Conservation (phyloP, 2,113 vertebrate genomes). For the Nymphicus hollandicus region DNA sequence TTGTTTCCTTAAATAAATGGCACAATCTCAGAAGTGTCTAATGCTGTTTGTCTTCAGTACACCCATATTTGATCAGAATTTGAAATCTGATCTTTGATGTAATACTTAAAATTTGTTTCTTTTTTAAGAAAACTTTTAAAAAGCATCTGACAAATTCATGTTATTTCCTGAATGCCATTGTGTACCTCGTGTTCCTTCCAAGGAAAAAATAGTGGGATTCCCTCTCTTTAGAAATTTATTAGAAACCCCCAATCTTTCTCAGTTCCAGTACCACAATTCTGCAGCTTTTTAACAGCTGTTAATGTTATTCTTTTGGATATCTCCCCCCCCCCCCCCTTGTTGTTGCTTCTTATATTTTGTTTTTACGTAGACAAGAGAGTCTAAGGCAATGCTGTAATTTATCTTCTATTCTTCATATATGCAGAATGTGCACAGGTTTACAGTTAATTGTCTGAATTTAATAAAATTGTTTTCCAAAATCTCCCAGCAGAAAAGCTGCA, state of each 20-base stretch:
- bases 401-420: neutral
- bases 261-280: neutral
- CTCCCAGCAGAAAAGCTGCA: neutral
- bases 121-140: neutral
- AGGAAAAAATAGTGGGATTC: neutral
- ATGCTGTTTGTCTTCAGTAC: neutral
- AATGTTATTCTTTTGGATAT: neutral
- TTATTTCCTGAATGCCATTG: neutral
- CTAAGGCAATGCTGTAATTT: neutral
- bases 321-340: neutral
- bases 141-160: neutral
- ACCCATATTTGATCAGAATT: neutral
- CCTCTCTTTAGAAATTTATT: neutral
- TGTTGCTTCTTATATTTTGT: neutral
- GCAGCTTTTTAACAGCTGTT: neutral
- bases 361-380: neutral
- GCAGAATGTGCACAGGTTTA: neutral
- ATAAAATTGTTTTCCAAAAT: neutral
- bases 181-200: neutral
- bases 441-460: neutral
- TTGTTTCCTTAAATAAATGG: conserved; percentile 39
- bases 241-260: neutral
- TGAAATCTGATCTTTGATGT: neutral
- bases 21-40: neutral
- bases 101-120: neutral